Percentiles rank a stretch among this genome's conserved stretches.
Evolutionary conservation across 1,140 invertebrate species (phyloP).

Genomic region (Cataglyphis hispanica): DNA sequence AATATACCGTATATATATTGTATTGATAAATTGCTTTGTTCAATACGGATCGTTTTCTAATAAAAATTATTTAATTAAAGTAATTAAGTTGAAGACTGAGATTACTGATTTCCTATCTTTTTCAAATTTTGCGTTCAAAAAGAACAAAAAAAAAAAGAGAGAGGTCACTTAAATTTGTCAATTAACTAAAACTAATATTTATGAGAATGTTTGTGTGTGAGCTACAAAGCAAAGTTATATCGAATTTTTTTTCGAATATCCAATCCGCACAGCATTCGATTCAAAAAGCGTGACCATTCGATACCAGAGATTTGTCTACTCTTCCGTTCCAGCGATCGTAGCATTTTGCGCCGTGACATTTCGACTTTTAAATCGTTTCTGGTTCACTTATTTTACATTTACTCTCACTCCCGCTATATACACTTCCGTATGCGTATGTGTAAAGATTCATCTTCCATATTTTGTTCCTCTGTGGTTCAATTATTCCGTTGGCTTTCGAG

Average conservation of each 20-base stretch:
- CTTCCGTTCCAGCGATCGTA: constrained; percentile 52
- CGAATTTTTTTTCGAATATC: constrained; percentile 25
- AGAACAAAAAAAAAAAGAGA: background rate
- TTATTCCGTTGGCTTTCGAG: constrained; percentile 25
- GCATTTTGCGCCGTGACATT: constrained; percentile 45
- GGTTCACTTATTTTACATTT: constrained; percentile 62
- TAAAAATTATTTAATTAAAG: constrained; percentile 21
- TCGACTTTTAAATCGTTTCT: constrained; percentile 56
- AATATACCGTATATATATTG: constrained; percentile 29
- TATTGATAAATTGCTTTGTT: constrained; percentile 35
- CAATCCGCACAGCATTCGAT: constrained; percentile 37
- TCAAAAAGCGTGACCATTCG: constrained; percentile 41
- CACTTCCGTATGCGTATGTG: constrained; percentile 9
- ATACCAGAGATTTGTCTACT: constrained; percentile 50
- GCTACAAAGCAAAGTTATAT: constrained; percentile 30
- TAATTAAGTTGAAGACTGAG: background rate
- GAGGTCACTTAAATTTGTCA: constrained; percentile 21
- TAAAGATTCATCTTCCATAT: constrained; percentile 16
- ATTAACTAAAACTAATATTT: constrained; percentile 43
- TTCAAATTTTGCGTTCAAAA: background rate
- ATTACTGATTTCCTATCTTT: background rate
- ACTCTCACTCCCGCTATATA: constrained; percentile 41
- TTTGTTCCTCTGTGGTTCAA: constrained; percentile 21
- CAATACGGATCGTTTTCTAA: constrained; percentile 14
- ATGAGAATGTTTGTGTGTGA: constrained; percentile 6